A percentile compares a stretch with the other conserved stretches of the same genome.
These are phyloP conservation scores for Gastrophysa polygoni DNA, from an alignment of 2,888 invertebrate species.

Conservation along the genomic window DNA sequence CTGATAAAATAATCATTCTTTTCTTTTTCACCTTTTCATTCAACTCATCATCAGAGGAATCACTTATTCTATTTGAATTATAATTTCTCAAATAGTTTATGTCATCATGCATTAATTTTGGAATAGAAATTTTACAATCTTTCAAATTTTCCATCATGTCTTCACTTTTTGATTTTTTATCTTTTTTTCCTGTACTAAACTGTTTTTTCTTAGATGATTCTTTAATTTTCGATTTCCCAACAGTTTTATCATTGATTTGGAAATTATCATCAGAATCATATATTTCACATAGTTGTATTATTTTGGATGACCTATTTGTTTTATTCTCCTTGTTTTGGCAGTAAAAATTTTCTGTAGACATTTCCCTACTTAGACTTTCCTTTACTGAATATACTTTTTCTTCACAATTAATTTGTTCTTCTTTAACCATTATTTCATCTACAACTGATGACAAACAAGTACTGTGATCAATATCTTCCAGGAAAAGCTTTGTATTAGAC, in stretches of 20 bases:
- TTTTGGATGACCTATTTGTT: too few species aligned
- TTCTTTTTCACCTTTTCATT: slow-evolving; percentile 12
- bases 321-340: too few species aligned
- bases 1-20: slow-evolving; percentile 3
- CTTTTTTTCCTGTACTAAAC: background rate
- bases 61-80: background rate
- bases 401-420: background rate
- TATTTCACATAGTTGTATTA: too few species aligned
- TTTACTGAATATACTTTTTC: background rate
- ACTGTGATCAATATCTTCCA: background rate
- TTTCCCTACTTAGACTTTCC: background rate
- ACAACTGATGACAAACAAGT: background rate
- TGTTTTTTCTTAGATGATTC: slow-evolving; percentile 4
- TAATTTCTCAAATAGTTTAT: background rate
- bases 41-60: slow-evolving; percentile 14
- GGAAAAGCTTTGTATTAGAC: background rate
- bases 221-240: slow-evolving; percentile 2
- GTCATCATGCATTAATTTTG: slow-evolving; percentile 7
- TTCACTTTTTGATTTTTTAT: slow-evolving; percentile 3
- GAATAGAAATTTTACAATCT: slow-evolving; percentile 11
- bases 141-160: background rate
- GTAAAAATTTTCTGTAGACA: background rate
- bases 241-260: background rate
- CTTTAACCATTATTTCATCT: background rate
- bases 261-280: slow-evolving; percentile 21